phyloP scores from a whole-genome alignment of 1,140 invertebrate species.

The Ganaspis sp. region DNA sequence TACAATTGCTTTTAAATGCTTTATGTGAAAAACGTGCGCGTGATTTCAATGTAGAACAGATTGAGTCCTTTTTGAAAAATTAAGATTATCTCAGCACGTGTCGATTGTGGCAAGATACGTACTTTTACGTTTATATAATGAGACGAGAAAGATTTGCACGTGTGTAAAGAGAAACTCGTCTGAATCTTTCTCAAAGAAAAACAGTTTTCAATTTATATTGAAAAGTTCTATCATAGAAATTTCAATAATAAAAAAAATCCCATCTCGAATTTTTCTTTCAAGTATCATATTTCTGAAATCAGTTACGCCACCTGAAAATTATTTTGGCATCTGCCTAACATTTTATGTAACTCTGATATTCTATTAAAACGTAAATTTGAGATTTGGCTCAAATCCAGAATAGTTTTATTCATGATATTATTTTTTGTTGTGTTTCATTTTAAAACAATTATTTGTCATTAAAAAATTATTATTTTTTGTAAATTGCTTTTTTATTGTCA shows the following conservation, averaged over 20 bases:
- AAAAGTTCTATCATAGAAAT: too few relatives aligned
- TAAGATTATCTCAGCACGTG: not conserved
- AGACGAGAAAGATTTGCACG: not conserved
- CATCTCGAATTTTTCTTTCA: not conserved
- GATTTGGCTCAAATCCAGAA: not conserved
- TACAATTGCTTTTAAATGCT: not conserved
- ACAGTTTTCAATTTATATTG: too few relatives aligned
- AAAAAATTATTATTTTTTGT: too few relatives aligned
- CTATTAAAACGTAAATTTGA: not conserved
- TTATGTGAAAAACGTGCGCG: not conserved
- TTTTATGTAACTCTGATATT: not conserved
- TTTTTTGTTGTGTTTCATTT: too few relatives aligned
- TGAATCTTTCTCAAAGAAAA: too few relatives aligned
- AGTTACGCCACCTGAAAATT: not conserved
- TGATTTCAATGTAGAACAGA: slow-evolving; percentile 1
- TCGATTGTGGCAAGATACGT: not conserved
- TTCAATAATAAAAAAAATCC: not conserved
- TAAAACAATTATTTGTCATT: too few relatives aligned
- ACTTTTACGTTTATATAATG: slow-evolving; percentile 14
- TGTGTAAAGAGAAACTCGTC: not conserved
- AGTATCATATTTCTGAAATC: not conserved
- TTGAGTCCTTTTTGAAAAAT: not conserved
- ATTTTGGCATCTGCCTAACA: not conserved
- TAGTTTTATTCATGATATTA: not conserved
- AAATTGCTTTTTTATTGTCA: too few relatives aligned